A percentile compares a stretch with the other conserved stretches of the same genome.
phyloP scores from a whole-genome alignment of 2,797 vertebrate species.

The Varecia variegata region DNA sequence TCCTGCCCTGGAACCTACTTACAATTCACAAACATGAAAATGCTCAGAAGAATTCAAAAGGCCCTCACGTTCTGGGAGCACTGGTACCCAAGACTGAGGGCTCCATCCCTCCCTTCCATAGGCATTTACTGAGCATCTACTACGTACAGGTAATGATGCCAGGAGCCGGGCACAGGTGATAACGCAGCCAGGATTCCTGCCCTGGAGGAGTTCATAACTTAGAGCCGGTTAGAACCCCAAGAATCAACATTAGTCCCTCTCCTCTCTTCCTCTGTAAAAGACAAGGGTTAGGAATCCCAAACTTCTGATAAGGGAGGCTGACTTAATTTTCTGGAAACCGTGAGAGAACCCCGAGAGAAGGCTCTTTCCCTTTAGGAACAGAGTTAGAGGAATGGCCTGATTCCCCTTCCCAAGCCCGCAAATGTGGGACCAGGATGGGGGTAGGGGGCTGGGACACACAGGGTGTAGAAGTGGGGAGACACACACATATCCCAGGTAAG shows the following conservation, averaged over 20 bases:
- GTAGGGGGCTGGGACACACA: background rate
- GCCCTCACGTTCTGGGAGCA: background rate
- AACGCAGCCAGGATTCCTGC: background rate
- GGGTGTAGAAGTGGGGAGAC: rapidly evolving
- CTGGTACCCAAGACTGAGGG: background rate
- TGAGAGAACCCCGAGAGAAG: background rate
- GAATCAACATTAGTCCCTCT: background rate
- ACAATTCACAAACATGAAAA: background rate
- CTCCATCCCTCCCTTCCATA: background rate
- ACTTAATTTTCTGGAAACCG: background rate
- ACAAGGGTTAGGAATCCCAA: rapidly evolving
- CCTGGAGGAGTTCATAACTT: background rate
- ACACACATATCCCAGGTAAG: background rate
- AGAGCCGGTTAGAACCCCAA: background rate
- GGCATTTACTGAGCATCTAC: background rate
- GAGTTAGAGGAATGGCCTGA: background rate
- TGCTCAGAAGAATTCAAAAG: background rate
- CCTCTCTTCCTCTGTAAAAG: background rate
- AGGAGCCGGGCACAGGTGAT: background rate
- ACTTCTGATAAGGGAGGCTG: background rate
- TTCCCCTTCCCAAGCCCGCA: background rate
- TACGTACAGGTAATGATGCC: rapidly evolving
- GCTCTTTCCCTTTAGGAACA: background rate
- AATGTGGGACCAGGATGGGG: background rate
- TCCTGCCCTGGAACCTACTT: background rate